A percentile compares a stretch with the other conserved stretches of the same genome.
Evolutionary conservation across 2,888 invertebrate species (phyloP).

Genomic region (Amphipyra tragopoginis): DNA sequence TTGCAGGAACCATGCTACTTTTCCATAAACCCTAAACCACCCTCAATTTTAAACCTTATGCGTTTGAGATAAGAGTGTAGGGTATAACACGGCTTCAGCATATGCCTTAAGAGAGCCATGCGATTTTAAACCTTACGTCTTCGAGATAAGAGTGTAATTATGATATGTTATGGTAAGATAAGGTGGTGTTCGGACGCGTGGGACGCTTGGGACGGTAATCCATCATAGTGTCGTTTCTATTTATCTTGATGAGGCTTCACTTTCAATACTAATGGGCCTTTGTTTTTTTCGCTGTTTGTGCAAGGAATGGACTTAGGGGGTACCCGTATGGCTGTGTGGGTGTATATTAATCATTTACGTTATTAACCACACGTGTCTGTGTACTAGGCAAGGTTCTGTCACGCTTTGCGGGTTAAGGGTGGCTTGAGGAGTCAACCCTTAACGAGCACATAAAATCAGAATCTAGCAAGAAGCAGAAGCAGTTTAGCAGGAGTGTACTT

Average conservation of each 20-base stretch:
- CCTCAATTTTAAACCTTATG: slow-evolving; percentile 64
- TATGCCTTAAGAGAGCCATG: slow-evolving; percentile 1
- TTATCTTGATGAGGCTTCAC: slow-evolving; percentile 87
- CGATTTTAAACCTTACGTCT: slow-evolving; percentile 62
- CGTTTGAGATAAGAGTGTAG: slow-evolving; percentile 45
- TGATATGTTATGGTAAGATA: slow-evolving; percentile 61
- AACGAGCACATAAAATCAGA: too few relatives aligned
- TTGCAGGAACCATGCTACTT: slow-evolving; percentile 67
- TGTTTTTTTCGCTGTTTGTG: slow-evolving; percentile 70
- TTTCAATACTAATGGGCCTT: slow-evolving; percentile 83
- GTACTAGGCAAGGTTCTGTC: too few relatives aligned
- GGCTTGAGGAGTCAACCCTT: too few relatives aligned
- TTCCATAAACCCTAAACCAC: slow-evolving; percentile 43
- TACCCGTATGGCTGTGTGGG: slow-evolving; percentile 8
- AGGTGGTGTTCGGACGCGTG: slow-evolving; percentile 64
- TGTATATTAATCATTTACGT: slow-evolving; percentile 42
- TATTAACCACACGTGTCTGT: slow-evolving; percentile 6
- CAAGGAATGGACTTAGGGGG: slow-evolving; percentile 20
- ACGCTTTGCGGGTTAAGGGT: too few relatives aligned
- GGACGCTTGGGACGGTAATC: slow-evolving; percentile 80
- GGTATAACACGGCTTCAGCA: neutral
- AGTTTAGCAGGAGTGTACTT: too few relatives aligned
- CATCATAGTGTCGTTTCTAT: slow-evolving; percentile 88
- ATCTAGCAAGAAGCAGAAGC: too few relatives aligned
- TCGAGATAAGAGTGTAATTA: slow-evolving; percentile 47